These are phyloP conservation scores for Platerodrilus igneus DNA, from an alignment of 2,888 invertebrate species.

Conservation along the genomic window DNA sequence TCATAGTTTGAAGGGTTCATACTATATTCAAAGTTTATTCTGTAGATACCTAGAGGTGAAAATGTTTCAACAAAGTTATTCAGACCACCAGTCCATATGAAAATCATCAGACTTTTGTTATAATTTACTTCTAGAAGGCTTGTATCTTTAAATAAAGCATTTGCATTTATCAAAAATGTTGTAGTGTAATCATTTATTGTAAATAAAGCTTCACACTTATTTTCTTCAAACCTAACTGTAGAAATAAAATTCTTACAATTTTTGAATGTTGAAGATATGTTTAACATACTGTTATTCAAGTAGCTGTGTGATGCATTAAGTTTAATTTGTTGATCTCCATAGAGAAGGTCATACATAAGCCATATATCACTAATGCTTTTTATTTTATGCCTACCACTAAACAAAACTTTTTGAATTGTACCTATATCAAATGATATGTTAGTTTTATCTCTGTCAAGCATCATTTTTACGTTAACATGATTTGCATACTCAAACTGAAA, in stretches of 20 bases:
- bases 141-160: slow-evolving; percentile 15
- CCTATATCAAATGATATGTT: too few relatives aligned
- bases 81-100: slow-evolving; percentile 22
- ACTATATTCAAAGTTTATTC: slow-evolving; percentile 19
- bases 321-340: slow-evolving; percentile 12
- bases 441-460: too few relatives aligned
- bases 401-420: too few relatives aligned
- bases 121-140: slow-evolving; percentile 23
- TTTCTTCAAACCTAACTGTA: slow-evolving; percentile 21
- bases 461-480: too few relatives aligned
- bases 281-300: slow-evolving; percentile 18
- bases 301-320: slow-evolving; percentile 21
- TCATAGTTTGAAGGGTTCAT: slow-evolving; percentile 24
- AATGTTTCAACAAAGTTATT: slow-evolving; percentile 23
- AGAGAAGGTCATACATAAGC: slow-evolving; percentile 8
- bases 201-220: slow-evolving; percentile 20
- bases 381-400: slow-evolving; percentile 12
- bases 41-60: slow-evolving; percentile 22
- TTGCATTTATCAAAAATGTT: slow-evolving; percentile 18
- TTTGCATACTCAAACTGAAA: too few relatives aligned
- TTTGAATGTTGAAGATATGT: slow-evolving; percentile 19
- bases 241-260: slow-evolving; percentile 21
- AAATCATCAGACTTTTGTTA: slow-evolving; percentile 23
- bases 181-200: slow-evolving; percentile 16
- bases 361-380: slow-evolving; percentile 18